Base-by-base conservation (phyloP, 2,888 invertebrate genomes). In the Calameuta filiformis region DNA sequence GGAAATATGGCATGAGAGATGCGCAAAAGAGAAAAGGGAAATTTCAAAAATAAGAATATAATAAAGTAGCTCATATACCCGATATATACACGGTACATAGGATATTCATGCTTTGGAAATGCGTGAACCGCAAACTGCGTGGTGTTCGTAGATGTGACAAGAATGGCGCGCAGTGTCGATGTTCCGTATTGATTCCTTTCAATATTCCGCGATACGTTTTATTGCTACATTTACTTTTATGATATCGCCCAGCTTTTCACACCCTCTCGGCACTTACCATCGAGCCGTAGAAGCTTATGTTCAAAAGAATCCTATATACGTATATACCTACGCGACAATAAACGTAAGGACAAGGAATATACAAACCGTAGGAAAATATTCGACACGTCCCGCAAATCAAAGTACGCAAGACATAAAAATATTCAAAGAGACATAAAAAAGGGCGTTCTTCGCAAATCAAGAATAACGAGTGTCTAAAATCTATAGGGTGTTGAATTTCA, bases 151-250 rank as follows among this genome's bases (percentile, higher is more conserved):
- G 15, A 34, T 71, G 23, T 71, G 71, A 71, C 71, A 71, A 34
- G 71, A 71, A 71, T 33, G 31, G 31, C 12, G 71, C 33, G 71
- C 71, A 31, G 71, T 71, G 71, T 71, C 74, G n/a, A 11, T 35
- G 74, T 35, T 40, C 34, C 12, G 37, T 74, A 37, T 74, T 34
- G 71, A 71, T 73, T 75, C 75, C 81, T 81, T 83, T 85, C 85
- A 83, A 83, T 85, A 83, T 85, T 85, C 84, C 81, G 80, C 82
- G 83, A 81, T 84, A 85, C 83, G 82, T 84, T 84, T 83, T 83
- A 85, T 84, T 84, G 83, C 83, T 81, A 82, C 83, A 85, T 86
- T 85, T 85, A 86, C 85, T 87, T 84, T 84, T 83, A 84, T 83
- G 84, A 83, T 83, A 83, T 83, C 83, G 83, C 80, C 83, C 78